Evolutionary conservation across 2,797 vertebrate species (phyloP), one percentile per base, ranked within the genome.

Genomic region (Psittacula echo): DNA sequence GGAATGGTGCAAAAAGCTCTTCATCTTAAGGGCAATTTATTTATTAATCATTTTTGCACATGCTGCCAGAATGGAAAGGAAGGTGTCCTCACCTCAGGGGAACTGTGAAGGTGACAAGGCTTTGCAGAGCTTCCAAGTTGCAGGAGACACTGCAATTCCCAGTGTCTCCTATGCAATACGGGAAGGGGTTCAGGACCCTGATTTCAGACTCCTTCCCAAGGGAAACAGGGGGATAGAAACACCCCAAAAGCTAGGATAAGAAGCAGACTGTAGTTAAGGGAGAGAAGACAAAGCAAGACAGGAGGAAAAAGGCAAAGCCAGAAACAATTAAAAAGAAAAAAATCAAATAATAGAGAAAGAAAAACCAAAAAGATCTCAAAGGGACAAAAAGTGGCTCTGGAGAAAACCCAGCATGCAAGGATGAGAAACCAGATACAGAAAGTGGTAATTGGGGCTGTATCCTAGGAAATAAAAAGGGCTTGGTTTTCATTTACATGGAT

Each of bases 91-190:
- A 41, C 23, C 65, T 72, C 60, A 30, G 72, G 53, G 61, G 66
- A 54, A 85, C 94, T 82, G 76, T 0, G 1, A 44, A 64, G 60
- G 64, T 47, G 48, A 77, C 54, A 78, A n/a, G 27, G 84, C 50
- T 95, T 91, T 96, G 47, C 62, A 93, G 77, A 74, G 37, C 77
- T 81, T 85, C 87, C 74, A 90, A 29, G 66, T 54, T 81, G 75
- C 67, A 84, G 50, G 53, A 65, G 66, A 91, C 64, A 53, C 68
- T 68, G 88, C 58, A 65, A 2, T 72, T 71, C 70, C 29, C 21
- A 6, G 37, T 29, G 84, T 68, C 75, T 62, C 34, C 44, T 93
- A 47, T 83, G 67, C 86, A 93, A 66, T 0, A 87, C 39, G 56
- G 87, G 60, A 67, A 87, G 19, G 37, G 60, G 44, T 56, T 48